These are phyloP conservation scores for Cataglyphis cursor DNA, from an alignment of 2,888 invertebrate genomes.

Conservation along the genomic window DNA sequence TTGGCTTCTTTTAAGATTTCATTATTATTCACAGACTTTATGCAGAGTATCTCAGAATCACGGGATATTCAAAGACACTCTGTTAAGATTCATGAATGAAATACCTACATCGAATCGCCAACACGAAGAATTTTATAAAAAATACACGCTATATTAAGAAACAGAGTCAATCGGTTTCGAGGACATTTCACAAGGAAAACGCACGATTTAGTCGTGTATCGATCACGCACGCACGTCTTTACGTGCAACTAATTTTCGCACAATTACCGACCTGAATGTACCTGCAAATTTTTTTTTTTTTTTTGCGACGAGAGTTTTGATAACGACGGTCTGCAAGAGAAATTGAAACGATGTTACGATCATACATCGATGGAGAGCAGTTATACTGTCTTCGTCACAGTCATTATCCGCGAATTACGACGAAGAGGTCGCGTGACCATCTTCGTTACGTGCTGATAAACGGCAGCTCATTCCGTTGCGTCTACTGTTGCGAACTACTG, in stretches of 20 bases:
- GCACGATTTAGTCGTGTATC: not conserved
- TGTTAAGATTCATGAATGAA: not conserved
- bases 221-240: constrained; percentile 14
- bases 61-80: not conserved
- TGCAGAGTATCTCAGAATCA: not conserved
- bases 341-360: not conserved
- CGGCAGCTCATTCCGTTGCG: constrained; percentile 45
- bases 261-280: constrained; percentile 27
- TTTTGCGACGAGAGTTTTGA: constrained; percentile 14
- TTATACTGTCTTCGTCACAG: constrained; percentile 27
- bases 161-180: constrained; percentile 24
- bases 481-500: constrained; percentile 46
- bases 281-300: constrained; percentile 25
- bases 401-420: constrained; percentile 42
- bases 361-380: constrained; percentile 15
- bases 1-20: not conserved
- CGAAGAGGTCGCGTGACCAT: constrained; percentile 67
- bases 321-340: not conserved
- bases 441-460: constrained; percentile 63
- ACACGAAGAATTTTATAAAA: not conserved
- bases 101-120: not conserved
- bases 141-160: not conserved
- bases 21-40: not conserved
- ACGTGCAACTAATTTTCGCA: constrained; percentile 30
- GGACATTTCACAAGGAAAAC: constrained; percentile 46